phyloP scores from a whole-genome alignment of 92 coral and sea anemone species.

The Muricea muricata region DNA sequence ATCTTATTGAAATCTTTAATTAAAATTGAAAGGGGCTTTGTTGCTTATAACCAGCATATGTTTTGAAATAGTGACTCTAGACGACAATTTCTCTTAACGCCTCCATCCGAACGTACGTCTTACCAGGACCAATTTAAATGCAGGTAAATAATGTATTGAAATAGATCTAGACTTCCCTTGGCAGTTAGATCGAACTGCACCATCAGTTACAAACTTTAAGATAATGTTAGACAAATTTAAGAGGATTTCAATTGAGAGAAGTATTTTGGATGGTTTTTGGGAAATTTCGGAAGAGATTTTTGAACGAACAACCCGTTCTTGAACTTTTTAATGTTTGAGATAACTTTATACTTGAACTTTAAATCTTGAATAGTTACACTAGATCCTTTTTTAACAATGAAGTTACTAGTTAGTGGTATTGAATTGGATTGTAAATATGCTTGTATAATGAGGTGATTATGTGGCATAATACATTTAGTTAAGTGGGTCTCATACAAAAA shows the following conservation, averaged over 20 bases:
- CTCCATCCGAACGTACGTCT: not conserved
- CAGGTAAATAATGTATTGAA: not conserved
- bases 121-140: constrained; percentile 1
- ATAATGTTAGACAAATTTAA: not conserved
- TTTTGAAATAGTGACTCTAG: not conserved
- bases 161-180: not conserved
- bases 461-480: too few species aligned
- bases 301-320: too few species aligned
- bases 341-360: too few species aligned
- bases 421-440: too few species aligned
- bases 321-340: too few species aligned
- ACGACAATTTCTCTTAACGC: not conserved
- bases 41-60: too few species aligned
- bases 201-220: not conserved
- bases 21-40: too few species aligned
- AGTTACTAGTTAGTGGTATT: too few species aligned
- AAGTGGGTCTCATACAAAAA: too few species aligned
- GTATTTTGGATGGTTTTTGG: constrained; percentile 2
- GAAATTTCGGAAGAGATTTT: constrained; percentile 26
- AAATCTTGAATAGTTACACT: too few species aligned
- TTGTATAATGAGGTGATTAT: too few species aligned
- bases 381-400: too few species aligned
- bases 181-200: not conserved
- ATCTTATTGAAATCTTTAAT: constrained; percentile 42
- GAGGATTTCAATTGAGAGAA: not conserved